These are phyloP conservation scores for Silurus glanis DNA, from an alignment of 2,113 vertebrate species.

Conservation along the genomic window DNA sequence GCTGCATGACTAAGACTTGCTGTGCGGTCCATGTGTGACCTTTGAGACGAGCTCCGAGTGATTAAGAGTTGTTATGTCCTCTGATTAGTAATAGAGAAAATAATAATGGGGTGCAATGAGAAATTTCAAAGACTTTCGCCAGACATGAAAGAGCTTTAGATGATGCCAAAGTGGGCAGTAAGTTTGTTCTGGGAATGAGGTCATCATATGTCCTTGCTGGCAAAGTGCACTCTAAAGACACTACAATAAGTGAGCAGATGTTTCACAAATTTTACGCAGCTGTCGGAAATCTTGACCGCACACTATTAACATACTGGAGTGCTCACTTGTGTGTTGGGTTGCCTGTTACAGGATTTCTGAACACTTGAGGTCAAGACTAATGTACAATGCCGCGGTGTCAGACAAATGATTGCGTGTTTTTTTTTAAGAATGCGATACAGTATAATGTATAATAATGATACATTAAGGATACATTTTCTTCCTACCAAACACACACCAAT, in stretches of 20 bases:
- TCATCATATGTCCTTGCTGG: constrained; percentile 38
- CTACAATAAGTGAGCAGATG: constrained; percentile 37
- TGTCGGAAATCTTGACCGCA: constrained; percentile 31
- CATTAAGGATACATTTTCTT: constrained; percentile 19
- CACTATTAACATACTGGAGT: constrained; percentile 17
- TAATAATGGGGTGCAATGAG: constrained; percentile 56
- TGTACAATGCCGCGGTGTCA: neutral
- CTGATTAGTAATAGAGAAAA: constrained; percentile 70
- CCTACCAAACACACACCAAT: constrained; percentile 34
- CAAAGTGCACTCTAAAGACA: constrained; percentile 35
- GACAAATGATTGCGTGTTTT: neutral
- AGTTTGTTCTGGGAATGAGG: constrained; percentile 43
- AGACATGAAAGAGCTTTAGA: constrained; percentile 59
- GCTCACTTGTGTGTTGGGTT: neutral
- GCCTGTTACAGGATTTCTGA: neutral
- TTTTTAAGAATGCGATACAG: neutral
- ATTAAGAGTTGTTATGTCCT: constrained; percentile 67
- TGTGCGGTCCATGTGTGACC: constrained; percentile 46
- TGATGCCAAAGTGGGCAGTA: constrained; percentile 45
- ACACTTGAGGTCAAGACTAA: neutral
- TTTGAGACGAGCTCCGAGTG: constrained; percentile 49
- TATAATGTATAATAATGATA: neutral
- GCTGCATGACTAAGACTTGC: constrained; percentile 24
- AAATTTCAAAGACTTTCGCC: constrained; percentile 62
- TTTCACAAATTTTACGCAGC: constrained; percentile 41